These are phyloP conservation scores for Cephalotes varians DNA, from an alignment of 2,888 invertebrate species.

Conservation along the genomic window DNA sequence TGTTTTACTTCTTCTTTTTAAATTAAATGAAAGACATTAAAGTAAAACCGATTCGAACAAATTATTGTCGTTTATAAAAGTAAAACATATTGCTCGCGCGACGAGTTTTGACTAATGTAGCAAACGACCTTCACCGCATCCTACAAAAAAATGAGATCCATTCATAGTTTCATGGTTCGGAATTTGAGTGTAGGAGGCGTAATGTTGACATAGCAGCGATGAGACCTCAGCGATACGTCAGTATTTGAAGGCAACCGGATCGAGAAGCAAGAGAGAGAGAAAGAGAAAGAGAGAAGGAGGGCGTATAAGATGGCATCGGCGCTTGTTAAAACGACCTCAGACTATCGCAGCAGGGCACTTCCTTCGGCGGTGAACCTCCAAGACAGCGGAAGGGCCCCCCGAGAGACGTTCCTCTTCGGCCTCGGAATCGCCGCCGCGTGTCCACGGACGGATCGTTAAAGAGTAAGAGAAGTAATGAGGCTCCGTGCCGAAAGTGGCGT, in stretches of 20 bases:
- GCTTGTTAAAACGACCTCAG: conserved; percentile 78
- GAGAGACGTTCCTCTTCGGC: conserved; percentile 55
- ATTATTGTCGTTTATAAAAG: neutral
- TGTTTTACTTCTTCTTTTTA: neutral
- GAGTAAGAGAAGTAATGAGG: conserved; percentile 74
- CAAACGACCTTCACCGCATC: neutral
- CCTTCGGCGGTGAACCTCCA: conserved; percentile 75
- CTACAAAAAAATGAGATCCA: conserved; percentile 49
- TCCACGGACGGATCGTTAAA: conserved; percentile 80
- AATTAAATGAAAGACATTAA: neutral
- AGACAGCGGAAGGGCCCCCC: conserved; percentile 58
- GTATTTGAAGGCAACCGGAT: conserved; percentile 70
- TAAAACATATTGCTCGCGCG: neutral
- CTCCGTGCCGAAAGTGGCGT: conserved; percentile 73
- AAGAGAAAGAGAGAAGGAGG: conserved; percentile 26
- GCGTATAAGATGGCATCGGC: conserved; percentile 77
- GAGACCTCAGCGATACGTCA: conserved; percentile 59
- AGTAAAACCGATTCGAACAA: neutral
- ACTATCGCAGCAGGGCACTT: conserved; percentile 80
- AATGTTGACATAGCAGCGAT: conserved; percentile 63
- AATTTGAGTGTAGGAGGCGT: conserved; percentile 70
- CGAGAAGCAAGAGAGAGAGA: conserved; percentile 39
- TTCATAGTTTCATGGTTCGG: conserved; percentile 70
- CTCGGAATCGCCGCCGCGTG: conserved; percentile 75
- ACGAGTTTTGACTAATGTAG: conserved; percentile 12